Conservation (phyloP, 1,140 invertebrate species). For the Reticulitermes speratus region DNA sequence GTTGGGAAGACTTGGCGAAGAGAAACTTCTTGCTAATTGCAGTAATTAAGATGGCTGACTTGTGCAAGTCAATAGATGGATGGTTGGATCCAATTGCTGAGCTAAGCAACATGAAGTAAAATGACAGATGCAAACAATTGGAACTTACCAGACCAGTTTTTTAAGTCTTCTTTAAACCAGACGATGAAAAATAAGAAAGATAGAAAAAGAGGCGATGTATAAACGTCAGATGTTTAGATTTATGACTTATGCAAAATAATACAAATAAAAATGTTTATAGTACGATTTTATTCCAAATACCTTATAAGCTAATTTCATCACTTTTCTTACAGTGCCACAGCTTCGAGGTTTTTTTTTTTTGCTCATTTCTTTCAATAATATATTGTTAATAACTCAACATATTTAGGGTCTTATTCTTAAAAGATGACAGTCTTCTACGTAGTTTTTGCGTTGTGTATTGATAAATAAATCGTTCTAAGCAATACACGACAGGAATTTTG, state of each 20-base stretch:
- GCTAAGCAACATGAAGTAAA: background rate
- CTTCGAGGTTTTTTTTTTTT: background rate
- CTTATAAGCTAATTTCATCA: background rate
- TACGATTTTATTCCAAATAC: background rate
- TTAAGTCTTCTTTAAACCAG: background rate
- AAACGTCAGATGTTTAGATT: conserved; percentile 8
- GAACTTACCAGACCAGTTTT: background rate
- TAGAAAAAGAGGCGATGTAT: background rate
- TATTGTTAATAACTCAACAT: background rate
- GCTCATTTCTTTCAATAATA: background rate
- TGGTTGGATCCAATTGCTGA: conserved; percentile 14
- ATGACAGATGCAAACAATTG: conserved; percentile 12
- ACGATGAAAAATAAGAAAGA: background rate
- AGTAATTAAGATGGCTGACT: conserved; percentile 18
- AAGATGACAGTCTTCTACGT: background rate
- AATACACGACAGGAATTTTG: background rate
- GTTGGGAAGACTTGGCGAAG: conserved; percentile 16
- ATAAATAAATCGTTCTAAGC: background rate
- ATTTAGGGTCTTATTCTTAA: background rate
- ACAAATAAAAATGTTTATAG: conserved; percentile 3
- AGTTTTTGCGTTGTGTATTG: background rate
- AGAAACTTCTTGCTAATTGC: conserved; percentile 19
- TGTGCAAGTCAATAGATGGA: conserved; percentile 15
- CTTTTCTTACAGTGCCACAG: background rate
- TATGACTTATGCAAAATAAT: background rate